Percentiles rank a stretch among this genome's conserved stretches.
These are phyloP conservation scores for Aphelinus certus DNA, from an alignment of 1,140 invertebrate genomes.

Conservation along the genomic window DNA sequence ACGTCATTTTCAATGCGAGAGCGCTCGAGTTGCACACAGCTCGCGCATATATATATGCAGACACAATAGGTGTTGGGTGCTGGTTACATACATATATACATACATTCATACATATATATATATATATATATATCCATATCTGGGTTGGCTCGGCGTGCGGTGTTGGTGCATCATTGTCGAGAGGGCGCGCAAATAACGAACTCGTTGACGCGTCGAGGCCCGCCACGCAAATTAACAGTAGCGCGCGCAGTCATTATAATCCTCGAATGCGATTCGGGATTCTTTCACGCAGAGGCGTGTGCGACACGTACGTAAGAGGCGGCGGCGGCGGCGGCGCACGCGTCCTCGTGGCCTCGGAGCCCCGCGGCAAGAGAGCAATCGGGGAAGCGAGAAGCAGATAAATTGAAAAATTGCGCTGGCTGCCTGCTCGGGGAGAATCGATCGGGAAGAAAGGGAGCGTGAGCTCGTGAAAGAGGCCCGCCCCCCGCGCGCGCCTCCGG, in stretches of 20 bases:
- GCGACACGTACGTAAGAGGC: neutral
- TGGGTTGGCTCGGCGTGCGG: neutral
- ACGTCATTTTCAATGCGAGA: slow-evolving; percentile 11
- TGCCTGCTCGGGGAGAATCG: neutral
- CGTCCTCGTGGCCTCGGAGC: neutral
- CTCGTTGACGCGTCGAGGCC: slow-evolving; percentile 3
- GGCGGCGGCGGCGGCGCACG: neutral
- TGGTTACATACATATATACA: too few relatives aligned
- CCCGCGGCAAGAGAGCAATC: neutral
- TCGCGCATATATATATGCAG: too few relatives aligned
- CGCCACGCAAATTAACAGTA: neutral
- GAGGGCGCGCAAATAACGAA: neutral
- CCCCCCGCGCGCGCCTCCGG: neutral
- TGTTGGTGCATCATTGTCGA: slow-evolving; percentile 13
- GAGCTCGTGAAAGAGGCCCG: neutral
- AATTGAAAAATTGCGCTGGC: slow-evolving; percentile 31
- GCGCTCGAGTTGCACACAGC: neutral
- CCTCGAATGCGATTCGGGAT: slow-evolving; percentile 8
- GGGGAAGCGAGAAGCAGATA: neutral
- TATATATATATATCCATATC: too few relatives aligned
- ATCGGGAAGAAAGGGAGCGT: neutral
- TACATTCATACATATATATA: too few relatives aligned
- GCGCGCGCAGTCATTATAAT: slow-evolving; percentile 17
- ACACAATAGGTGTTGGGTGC: too few relatives aligned
- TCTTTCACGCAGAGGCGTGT: neutral